Base-by-base conservation (phyloP, 1,140 invertebrate species). In the Bacillus rossius region DNA sequence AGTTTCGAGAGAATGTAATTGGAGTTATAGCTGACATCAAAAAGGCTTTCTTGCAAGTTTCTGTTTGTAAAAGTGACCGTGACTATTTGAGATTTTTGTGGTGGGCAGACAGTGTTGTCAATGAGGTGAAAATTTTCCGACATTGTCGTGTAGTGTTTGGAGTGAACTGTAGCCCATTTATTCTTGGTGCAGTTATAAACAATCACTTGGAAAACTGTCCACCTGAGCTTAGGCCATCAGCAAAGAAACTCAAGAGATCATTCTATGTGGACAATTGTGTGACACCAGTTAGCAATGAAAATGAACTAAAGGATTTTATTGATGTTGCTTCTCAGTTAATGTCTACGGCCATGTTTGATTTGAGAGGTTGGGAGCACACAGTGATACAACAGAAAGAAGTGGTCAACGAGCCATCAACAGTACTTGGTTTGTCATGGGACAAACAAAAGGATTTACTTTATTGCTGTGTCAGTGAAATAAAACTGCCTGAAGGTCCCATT, bases 41-140 rank as follows among this genome's bases (percentile, higher is more conserved):
- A 37, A 73, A 71, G 38, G 75, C 71, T 0, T 78, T 78, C 66
- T 58, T 73, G 10, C 69, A 74, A 59, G 73, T 78, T n/a, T 42
- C 22, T 10, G 19, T 71, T 19, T 2, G 25, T 45, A 20, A 55
- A 23, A 38, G 59, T 5, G 69, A 76, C 52, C 26, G 73, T 22
- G 63, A 73, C 43, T 65, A n/a, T n/a, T 23, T 73, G 0, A 48
- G 67, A n/a, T 75, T 75, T 57, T 43, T 75, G 3, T 76, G 73
- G 72, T 53, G 56, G 22, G 52, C 59, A 47, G 57, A 40, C n/a
- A 51, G 57, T 16, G 60, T 63, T 10, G 52, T 34, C 17, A 40
- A 25, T 26, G 62, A 37, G 42, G 55, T 60, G 1, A 48, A 34
- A 13, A 10, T 65, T 56, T 69, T 60, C 48, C 40, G 65, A 23